Conservation (phyloP, 2,797 vertebrate species). For the Cirrhinus molitorella region DNA sequence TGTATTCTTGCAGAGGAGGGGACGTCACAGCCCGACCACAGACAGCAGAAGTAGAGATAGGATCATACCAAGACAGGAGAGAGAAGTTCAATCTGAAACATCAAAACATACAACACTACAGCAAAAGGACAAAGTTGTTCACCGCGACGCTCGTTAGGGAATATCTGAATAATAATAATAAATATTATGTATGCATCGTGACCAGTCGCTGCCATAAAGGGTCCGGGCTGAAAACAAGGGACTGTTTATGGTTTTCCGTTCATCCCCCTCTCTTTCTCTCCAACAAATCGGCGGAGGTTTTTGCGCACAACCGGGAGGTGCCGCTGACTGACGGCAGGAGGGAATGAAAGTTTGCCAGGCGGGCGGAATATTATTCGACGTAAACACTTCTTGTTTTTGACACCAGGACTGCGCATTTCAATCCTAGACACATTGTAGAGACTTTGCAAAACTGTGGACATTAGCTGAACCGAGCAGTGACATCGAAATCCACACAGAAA, state of each 20-base stretch:
- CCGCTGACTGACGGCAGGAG: constrained; percentile 51
- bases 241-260: constrained; percentile 41
- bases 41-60: constrained; percentile 40
- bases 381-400: constrained; percentile 44
- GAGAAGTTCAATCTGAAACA: constrained; percentile 67
- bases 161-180: constrained; percentile 12
- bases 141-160: not conserved
- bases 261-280: constrained; percentile 33
- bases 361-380: constrained; percentile 62
- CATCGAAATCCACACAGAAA: constrained; percentile 31
- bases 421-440: not conserved
- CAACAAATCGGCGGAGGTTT: constrained; percentile 38
- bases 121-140: constrained; percentile 12
- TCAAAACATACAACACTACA: constrained; percentile 49
- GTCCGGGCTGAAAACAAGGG: constrained; percentile 6
- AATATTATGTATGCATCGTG: constrained; percentile 15
- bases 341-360: constrained; percentile 63
- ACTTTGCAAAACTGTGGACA: constrained; percentile 5
- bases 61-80: constrained; percentile 76
- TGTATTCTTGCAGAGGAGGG: constrained; percentile 52
- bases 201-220: constrained; percentile 5
- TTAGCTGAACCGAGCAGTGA: not conserved
- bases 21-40: constrained; percentile 53
- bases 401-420: not conserved
- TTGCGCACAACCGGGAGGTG: constrained; percentile 51